Conservation (phyloP, 2,888 invertebrate species). For the Cenopis cana region DNA sequence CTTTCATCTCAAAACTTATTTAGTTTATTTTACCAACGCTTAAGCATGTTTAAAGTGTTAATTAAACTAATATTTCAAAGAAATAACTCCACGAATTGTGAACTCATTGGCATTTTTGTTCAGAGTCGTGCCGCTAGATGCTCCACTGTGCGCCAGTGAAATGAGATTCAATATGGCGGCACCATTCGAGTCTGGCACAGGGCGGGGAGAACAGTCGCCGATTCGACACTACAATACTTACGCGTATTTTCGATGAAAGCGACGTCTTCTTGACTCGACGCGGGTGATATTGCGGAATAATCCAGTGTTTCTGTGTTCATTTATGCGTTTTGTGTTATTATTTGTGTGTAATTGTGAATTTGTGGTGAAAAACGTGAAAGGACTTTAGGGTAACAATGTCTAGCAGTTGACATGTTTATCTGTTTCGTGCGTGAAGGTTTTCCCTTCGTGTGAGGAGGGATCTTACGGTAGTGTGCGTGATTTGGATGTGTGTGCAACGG, state of each 20-base stretch:
- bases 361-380: constrained; percentile 81
- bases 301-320: constrained; percentile 78
- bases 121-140: constrained; percentile 70
- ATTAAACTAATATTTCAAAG: not conserved
- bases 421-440: constrained; percentile 86
- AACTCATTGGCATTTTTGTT: constrained; percentile 56
- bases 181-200: constrained; percentile 82
- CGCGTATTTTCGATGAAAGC: constrained; percentile 82
- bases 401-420: constrained; percentile 85
- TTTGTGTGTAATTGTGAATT: constrained; percentile 75
- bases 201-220: constrained; percentile 84
- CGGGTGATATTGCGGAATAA: constrained; percentile 80
- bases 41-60: not conserved
- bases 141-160: constrained; percentile 61
- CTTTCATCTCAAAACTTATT: not conserved
- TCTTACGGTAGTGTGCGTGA: constrained; percentile 75
- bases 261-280: constrained; percentile 80
- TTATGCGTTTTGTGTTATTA: constrained; percentile 76
- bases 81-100: constrained; percentile 39
- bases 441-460: constrained; percentile 85
- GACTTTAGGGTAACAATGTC: constrained; percentile 84
- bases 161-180: constrained; percentile 82
- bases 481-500: constrained; percentile 67
- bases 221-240: constrained; percentile 80
- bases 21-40: not conserved